Percentiles rank a stretch among this genome's conserved stretches.
Evolutionary conservation across 2,113 vertebrate genomes (phyloP).

Genomic region (Colinus virginianus): DNA sequence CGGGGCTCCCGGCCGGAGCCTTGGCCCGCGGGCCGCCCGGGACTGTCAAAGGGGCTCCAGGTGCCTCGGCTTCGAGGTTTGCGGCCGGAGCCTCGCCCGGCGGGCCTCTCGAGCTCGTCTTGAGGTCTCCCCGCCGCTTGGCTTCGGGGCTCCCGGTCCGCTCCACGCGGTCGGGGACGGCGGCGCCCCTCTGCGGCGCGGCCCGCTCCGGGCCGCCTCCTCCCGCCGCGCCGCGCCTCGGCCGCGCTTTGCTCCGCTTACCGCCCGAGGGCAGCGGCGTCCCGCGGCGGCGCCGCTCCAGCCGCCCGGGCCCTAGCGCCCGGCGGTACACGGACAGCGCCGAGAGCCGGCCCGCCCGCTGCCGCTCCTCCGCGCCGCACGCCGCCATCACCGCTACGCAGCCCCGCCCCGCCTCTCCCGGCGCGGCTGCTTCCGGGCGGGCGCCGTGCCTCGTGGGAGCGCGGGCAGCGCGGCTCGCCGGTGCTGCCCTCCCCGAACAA

Average conservation of each 20-base stretch:
- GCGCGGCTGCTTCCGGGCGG: not conserved
- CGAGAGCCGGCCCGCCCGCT: slow-evolving; percentile 14
- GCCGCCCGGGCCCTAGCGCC: not conserved
- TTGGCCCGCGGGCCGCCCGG: not conserved
- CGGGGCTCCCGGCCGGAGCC: not conserved
- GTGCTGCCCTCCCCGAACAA: not conserved
- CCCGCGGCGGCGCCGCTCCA: not conserved
- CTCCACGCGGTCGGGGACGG: not conserved
- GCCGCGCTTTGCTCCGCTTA: not conserved
- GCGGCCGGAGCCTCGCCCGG: not conserved
- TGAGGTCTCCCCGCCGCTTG: not conserved
- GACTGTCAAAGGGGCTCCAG: no score
- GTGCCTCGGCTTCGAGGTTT: no score
- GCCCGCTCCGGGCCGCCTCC: not conserved
- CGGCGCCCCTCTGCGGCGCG: no score
- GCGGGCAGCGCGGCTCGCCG: no score
- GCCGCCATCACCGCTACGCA: not conserved
- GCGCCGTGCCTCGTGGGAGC: no score
- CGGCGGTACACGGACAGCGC: slow-evolving; percentile 40
- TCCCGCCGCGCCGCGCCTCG: not conserved
- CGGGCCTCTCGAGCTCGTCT: not conserved
- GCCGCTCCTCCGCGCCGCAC: not conserved
- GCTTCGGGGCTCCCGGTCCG: not conserved
- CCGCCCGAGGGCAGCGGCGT: not conserved
- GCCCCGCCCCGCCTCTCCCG: no score